phyloP scores from a whole-genome alignment of 2,888 invertebrate species.

The Troides oblongomaculatus region DNA sequence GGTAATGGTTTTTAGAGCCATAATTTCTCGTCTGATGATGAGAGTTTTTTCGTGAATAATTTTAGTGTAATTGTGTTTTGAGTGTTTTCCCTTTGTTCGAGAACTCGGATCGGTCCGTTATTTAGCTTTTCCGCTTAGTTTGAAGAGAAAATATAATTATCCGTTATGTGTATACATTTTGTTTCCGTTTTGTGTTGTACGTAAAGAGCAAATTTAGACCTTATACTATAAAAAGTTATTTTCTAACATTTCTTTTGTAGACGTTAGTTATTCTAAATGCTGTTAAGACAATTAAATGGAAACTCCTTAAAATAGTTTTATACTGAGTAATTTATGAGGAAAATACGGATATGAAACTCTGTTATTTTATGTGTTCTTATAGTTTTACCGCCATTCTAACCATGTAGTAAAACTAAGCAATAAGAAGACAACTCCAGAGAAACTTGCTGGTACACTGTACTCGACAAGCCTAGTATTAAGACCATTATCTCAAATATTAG shows the following conservation, averaged over 20 bases:
- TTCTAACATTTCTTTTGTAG: not conserved
- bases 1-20: constrained; percentile 72
- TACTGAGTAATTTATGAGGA: too few species aligned
- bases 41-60: constrained; percentile 64
- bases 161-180: constrained; percentile 2
- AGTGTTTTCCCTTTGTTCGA: constrained; percentile 38
- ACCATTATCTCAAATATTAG: too few species aligned
- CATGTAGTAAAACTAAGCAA: too few species aligned
- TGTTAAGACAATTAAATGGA: too few species aligned
- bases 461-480: too few species aligned
- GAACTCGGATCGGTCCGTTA: constrained; percentile 34
- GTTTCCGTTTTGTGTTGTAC: not conserved
- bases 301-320: too few species aligned
- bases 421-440: too few species aligned
- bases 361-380: too few species aligned
- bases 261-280: too few species aligned
- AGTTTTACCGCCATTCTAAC: too few species aligned
- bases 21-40: constrained; percentile 69
- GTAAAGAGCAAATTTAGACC: constrained; percentile 2
- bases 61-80: constrained; percentile 50
- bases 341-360: too few species aligned
- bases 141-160: constrained; percentile 12
- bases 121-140: constrained; percentile 31
- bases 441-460: too few species aligned
- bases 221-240: not conserved